Evolutionary conservation across 2,888 invertebrate genomes (phyloP), one percentile per base, ranked within the genome.

Genomic region (Latrodectus hesperus): DNA sequence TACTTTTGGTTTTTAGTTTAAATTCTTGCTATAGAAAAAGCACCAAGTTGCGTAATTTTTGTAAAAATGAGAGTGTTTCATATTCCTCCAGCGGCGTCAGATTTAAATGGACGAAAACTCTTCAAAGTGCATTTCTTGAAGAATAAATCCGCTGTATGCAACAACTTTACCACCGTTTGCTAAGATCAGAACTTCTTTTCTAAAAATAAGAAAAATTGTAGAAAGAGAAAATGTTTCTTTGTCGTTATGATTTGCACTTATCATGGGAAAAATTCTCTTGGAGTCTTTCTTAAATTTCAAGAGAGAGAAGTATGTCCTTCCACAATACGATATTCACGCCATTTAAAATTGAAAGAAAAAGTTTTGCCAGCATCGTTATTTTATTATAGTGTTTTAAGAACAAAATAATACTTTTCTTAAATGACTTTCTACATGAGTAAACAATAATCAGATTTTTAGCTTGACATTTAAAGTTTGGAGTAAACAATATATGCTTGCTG

Each of bases 81-180:
- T 72, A 84, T 84, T 84, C 77, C 52, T 14, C 9, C 55, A 14
- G 72, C 67, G 73, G 49, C 14, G 72, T 38, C 60, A 78, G 65
- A 73, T 84, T 84, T 78, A 78, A 84, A 78, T 78, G 72, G 72
- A 73, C 68, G 78, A 84, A 65, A 49, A 71, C 75, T 75, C 38
- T 53, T 72, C 76, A 64, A 65, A 77, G 72, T 83, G 12, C 52
- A 64, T 38, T 38, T 6, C 4, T 38, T 6, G 4, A 38, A 38
- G 6, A 38, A 38, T 38, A 38, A 38, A 38, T 38, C 38, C 4
- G 38, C 38, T 6, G 6, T 38, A 38, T 38, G 38, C 38, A 38
- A 38, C 38, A 38, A 72, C 17, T 22, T 64, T 73, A 16, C 52
- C 73, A 53, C 64, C 74, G 51, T 67, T 22, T 12, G 16, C 55